Conservation (phyloP, 2,113 vertebrate genomes). For the Stegostoma tigrinum region DNA sequence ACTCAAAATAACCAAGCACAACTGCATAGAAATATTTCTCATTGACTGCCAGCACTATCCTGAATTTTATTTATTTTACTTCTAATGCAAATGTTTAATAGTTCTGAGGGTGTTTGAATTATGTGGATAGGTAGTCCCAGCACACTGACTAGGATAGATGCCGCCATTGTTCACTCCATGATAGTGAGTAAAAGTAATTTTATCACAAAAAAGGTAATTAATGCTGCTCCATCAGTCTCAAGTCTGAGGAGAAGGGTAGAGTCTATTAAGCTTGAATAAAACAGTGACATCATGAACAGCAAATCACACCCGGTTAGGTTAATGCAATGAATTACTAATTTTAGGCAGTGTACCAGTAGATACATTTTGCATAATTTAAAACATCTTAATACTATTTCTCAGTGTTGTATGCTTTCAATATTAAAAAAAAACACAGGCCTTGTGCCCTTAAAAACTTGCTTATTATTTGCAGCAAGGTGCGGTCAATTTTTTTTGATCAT, state of each 20-base stretch:
- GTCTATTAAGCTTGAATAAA: background rate
- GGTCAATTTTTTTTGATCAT: too few relatives aligned
- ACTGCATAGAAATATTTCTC: background rate
- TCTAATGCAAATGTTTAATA: background rate
- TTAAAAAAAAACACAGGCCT: background rate
- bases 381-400: background rate
- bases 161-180: background rate
- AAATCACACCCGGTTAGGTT: background rate
- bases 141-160: background rate
- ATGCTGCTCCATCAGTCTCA: background rate
- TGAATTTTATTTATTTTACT: background rate
- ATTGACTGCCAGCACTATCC: background rate
- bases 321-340: background rate
- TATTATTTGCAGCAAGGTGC: background rate
- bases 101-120: conserved; percentile 1
- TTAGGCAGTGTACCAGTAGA: background rate
- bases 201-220: background rate
- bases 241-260: background rate
- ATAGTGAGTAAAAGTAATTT: background rate
- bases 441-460: background rate
- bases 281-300: background rate
- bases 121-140: background rate
- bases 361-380: background rate
- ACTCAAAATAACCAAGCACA: background rate
- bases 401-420: background rate